phyloP scores from a whole-genome alignment of 2,113 vertebrate genomes.

The Petrocephalus zakoni region DNA sequence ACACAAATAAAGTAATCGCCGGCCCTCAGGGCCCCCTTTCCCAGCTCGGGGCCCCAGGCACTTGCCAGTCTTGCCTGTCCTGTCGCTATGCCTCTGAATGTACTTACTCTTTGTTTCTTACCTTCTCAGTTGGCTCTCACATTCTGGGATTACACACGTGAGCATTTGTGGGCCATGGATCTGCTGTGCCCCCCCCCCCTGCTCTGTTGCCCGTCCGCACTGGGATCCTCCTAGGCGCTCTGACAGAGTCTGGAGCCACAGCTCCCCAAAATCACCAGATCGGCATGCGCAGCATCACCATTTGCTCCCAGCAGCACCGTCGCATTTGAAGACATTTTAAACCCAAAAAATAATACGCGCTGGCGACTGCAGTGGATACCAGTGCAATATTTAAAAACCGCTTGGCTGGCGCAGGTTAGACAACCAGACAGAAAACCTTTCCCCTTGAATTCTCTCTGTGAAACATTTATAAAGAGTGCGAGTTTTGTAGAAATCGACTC shows the following conservation, averaged over 20 bases:
- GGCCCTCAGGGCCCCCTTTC: neutral
- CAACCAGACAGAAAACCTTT: neutral
- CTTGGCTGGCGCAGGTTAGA: slow-evolving; percentile 41
- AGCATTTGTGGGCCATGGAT: neutral
- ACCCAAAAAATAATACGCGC: slow-evolving; percentile 44
- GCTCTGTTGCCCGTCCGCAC: neutral
- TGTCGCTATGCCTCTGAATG: neutral
- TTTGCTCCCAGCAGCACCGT: slow-evolving; percentile 25
- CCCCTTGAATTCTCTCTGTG: neutral
- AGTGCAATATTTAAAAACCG: slow-evolving; percentile 48
- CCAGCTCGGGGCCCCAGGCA: neutral
- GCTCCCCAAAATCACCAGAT: neutral
- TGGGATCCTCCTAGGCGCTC: neutral
- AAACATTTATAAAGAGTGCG: neutral
- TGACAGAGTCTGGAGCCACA: neutral
- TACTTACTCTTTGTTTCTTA: neutral
- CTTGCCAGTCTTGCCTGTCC: neutral
- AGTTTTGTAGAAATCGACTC: neutral
- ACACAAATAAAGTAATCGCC: neutral
- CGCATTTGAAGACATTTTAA: slow-evolving; percentile 55
- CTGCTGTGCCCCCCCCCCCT: neutral
- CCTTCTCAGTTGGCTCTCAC: neutral
- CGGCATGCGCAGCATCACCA: neutral
- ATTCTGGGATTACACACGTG: neutral
- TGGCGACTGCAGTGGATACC: slow-evolving; percentile 40